Evolutionary conservation across 2,888 invertebrate genomes (phyloP).

Genomic region (Agrotis segetum): DNA sequence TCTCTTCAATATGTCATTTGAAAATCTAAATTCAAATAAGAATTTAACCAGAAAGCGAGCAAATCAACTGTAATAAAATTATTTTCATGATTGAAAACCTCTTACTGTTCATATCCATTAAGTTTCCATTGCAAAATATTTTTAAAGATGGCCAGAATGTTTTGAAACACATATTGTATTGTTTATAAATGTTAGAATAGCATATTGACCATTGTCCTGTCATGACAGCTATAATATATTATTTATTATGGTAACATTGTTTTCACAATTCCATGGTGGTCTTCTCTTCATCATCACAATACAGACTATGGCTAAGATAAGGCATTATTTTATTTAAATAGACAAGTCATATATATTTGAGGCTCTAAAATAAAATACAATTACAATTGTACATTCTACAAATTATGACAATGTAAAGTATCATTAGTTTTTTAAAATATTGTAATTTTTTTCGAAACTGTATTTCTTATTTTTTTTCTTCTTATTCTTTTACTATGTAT

Average conservation of each 20-base stretch:
- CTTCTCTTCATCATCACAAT: slow-evolving; percentile 56
- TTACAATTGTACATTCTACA: slow-evolving; percentile 17
- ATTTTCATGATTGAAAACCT: background rate
- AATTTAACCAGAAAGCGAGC: background rate
- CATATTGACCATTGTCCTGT: slow-evolving; percentile 42
- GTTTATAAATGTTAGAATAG: slow-evolving; percentile 29
- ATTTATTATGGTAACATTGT: slow-evolving; percentile 23
- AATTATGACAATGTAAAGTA: slow-evolving; percentile 28
- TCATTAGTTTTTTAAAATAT: slow-evolving; percentile 39
- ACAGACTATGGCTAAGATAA: slow-evolving; percentile 21
- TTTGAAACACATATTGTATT: slow-evolving; percentile 42
- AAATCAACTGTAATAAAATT: background rate
- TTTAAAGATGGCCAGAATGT: slow-evolving; percentile 28
- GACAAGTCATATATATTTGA: slow-evolving; percentile 39
- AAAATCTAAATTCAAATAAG: background rate
- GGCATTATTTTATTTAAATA: slow-evolving; percentile 9
- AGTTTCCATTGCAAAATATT: slow-evolving; percentile 23
- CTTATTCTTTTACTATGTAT: slow-evolving; percentile 12
- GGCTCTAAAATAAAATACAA: slow-evolving; percentile 33
- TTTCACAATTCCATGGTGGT: slow-evolving; percentile 22
- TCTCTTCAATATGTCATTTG: slow-evolving; percentile 28
- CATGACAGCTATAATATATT: slow-evolving; percentile 28
- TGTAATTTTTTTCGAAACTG: slow-evolving; percentile 28
- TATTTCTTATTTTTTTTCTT: slow-evolving; percentile 29
- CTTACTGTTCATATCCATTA: background rate